Conservation (phyloP, 2,888 invertebrate genomes). For the Quadroppia sp. region DNA sequence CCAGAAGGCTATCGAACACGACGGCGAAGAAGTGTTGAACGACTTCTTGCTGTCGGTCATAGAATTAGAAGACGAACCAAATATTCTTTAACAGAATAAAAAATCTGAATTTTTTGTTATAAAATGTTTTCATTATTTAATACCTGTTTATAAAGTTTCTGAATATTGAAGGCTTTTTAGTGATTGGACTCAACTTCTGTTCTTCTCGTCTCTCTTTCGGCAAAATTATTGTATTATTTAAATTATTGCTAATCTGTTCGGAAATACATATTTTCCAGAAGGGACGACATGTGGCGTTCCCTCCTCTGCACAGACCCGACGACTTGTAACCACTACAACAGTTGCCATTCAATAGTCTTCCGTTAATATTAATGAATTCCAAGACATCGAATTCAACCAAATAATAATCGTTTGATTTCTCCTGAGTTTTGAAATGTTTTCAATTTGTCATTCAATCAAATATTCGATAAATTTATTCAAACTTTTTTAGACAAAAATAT, state of each 20-base stretch:
- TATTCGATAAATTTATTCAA: not conserved
- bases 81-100: not conserved
- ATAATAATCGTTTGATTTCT: conserved; percentile 12
- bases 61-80: not conserved
- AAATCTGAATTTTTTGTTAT: not conserved
- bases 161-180: conserved; percentile 37
- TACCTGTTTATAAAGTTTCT: conserved; percentile 35
- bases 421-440: not conserved
- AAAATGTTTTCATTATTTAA: not conserved
- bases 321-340: conserved; percentile 42
- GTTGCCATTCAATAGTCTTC: conserved; percentile 41
- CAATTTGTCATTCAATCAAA: not conserved
- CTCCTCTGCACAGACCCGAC: conserved; percentile 39
- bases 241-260: conserved; percentile 6
- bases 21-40: conserved; percentile 8
- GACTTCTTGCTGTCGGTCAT: not conserved
- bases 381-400: conserved; percentile 42
- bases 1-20: conserved; percentile 41
- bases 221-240: conserved; percentile 13
- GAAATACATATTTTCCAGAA: conserved; percentile 43
- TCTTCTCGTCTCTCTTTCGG: conserved; percentile 25
- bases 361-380: conserved; percentile 41
- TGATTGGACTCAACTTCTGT: not conserved
- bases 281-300: conserved; percentile 41
- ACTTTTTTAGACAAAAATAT: not conserved